A percentile compares a stretch with the other conserved stretches of the same genome.
Conservation (phyloP, 2,113 vertebrate genomes). For the Elaphurus davidianus region DNA sequence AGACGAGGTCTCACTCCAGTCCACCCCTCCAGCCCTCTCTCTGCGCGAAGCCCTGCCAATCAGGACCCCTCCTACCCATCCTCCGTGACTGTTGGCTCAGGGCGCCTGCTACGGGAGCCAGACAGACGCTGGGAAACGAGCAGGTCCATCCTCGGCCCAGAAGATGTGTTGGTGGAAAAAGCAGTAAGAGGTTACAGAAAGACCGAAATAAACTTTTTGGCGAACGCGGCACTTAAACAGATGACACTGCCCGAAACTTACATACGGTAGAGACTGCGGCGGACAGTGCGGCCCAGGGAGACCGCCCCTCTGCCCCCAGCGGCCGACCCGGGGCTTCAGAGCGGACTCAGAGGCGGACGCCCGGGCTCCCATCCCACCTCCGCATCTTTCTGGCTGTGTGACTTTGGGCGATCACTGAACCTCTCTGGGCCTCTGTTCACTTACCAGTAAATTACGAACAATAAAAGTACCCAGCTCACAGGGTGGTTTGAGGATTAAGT, state of each 20-base stretch:
- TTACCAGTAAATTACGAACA: not conserved
- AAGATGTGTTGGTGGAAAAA: fast-evolving
- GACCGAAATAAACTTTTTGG: not conserved
- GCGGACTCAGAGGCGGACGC: fast-evolving
- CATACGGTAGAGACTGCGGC: fast-evolving
- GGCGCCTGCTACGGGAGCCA: not conserved
- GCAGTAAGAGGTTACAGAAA: not conserved
- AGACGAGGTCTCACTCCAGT: fast-evolving
- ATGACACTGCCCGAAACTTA: fast-evolving
- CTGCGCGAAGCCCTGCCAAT: not conserved
- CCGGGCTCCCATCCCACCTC: not conserved
- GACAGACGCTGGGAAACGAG: fast-evolving
- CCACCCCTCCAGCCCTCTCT: not conserved
- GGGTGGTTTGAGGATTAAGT: not conserved
- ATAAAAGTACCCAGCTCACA: fast-evolving
- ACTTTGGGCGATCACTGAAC: not conserved
- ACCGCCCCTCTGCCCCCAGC: fast-evolving
- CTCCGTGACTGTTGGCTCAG: fast-evolving
- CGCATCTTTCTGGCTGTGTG: not conserved
- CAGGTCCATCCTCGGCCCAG: fast-evolving
- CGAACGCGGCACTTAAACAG: not conserved
- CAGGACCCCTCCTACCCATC: not conserved
- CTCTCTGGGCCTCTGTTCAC: not conserved
- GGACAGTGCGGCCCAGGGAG: not conserved
- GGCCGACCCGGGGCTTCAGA: fast-evolving